A percentile compares a stretch with the other conserved stretches of the same genome.
These are phyloP conservation scores for Heterotilapia buettikoferi DNA, from an alignment of 2,113 vertebrate species.

Conservation along the genomic window DNA sequence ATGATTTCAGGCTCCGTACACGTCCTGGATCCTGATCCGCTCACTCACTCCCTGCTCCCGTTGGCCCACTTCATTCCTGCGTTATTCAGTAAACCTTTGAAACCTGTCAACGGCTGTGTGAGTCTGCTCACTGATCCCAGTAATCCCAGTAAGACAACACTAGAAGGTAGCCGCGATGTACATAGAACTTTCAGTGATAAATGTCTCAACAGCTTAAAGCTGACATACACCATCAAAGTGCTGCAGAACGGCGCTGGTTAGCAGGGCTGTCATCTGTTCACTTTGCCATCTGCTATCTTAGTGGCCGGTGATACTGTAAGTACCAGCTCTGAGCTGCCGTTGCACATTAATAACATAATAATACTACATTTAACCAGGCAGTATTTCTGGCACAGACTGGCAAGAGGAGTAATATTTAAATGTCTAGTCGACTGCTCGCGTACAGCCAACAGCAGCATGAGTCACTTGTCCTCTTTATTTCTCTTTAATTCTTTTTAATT, in stretches of 20 bases:
- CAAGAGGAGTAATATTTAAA: not conserved
- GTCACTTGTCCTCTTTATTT: too few relatives aligned
- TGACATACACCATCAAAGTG: not conserved
- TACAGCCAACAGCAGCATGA: too few relatives aligned
- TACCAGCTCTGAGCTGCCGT: not conserved
- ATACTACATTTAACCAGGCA: fast-evolving
- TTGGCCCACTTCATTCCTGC: not conserved
- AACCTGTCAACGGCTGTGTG: not conserved
- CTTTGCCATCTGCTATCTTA: not conserved
- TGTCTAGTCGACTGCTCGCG: not conserved
- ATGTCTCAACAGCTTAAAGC: not conserved
- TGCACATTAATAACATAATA: not conserved
- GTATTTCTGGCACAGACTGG: not conserved
- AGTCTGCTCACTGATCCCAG: not conserved
- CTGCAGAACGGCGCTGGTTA: not conserved
- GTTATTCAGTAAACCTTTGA: not conserved
- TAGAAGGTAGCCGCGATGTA: not conserved
- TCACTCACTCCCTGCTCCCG: not conserved
- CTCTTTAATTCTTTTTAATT: not conserved
- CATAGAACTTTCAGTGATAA: not conserved
- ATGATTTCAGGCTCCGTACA: not conserved
- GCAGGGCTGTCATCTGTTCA: not conserved
- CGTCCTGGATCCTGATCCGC: not conserved
- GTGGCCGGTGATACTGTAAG: fast-evolving
- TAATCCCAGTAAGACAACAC: not conserved